Evolutionary conservation across 1,140 invertebrate genomes (phyloP).

Genomic region (Venturia canescens): DNA sequence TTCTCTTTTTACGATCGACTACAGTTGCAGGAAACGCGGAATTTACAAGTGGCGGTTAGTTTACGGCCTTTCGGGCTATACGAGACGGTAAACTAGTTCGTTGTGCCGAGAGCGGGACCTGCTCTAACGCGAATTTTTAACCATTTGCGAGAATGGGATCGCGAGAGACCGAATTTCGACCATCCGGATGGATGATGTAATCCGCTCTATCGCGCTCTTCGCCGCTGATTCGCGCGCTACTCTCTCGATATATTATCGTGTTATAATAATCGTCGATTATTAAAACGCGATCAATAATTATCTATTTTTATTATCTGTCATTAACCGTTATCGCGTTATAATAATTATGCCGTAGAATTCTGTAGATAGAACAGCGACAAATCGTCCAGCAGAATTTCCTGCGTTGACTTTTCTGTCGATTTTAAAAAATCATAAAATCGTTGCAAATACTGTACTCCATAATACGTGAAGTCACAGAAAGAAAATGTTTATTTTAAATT

Average conservation of each 20-base stretch:
- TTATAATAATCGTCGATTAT: slow-evolving; percentile 27
- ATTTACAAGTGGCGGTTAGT: neutral
- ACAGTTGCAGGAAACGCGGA: slow-evolving; percentile 7
- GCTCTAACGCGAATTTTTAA: slow-evolving; percentile 55
- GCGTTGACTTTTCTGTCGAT: neutral
- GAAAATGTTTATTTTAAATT: too few relatives aligned
- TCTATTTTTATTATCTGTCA: too few relatives aligned
- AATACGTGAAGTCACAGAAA: too few relatives aligned
- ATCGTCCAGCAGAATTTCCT: neutral
- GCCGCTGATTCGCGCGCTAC: slow-evolving; percentile 36
- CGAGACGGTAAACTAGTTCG: slow-evolving; percentile 52
- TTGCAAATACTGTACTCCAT: too few relatives aligned
- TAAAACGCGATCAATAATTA: neutral
- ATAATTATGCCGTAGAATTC: slow-evolving; percentile 32
- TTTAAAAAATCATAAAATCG: neutral
- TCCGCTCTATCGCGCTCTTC: slow-evolving; percentile 64
- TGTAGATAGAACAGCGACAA: neutral
- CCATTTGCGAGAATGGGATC: slow-evolving; percentile 7
- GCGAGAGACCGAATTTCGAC: slow-evolving; percentile 66
- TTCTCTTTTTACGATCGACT: slow-evolving; percentile 5
- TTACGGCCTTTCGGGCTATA: neutral
- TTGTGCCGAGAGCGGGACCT: slow-evolving; percentile 55
- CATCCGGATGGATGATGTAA: slow-evolving; percentile 61
- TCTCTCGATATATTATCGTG: slow-evolving; percentile 42
- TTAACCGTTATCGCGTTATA: too few relatives aligned